Percentiles rank a stretch among this genome's conserved stretches.
These are phyloP conservation scores for Saguinus midas DNA, from an alignment of 2,113 vertebrate species.

Conservation along the genomic window DNA sequence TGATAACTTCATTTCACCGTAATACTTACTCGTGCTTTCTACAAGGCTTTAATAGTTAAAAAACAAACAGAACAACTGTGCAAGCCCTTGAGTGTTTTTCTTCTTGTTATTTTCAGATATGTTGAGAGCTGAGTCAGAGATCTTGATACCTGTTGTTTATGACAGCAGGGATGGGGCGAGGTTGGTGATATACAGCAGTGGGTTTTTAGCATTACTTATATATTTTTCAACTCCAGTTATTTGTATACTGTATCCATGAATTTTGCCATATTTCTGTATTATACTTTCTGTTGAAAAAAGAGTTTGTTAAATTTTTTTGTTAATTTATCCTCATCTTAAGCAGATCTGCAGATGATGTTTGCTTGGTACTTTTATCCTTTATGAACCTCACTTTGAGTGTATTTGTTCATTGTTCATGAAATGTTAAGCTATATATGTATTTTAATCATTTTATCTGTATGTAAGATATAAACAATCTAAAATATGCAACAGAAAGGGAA, in stretches of 20 bases:
- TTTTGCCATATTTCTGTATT: neutral
- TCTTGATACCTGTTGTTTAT: neutral
- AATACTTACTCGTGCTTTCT: neutral
- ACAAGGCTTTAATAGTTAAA: neutral
- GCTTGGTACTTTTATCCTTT: neutral
- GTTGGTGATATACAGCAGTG: neutral
- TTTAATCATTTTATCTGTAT: neutral
- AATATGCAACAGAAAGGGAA: neutral
- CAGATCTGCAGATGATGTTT: neutral
- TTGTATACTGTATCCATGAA: neutral
- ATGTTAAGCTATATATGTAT: neutral
- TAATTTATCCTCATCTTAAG: neutral
- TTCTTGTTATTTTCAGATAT: neutral
- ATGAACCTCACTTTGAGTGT: no score
- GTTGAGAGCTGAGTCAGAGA: neutral
- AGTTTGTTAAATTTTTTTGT: neutral
- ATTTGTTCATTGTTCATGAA: neutral
- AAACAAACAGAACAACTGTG: neutral
- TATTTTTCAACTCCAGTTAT: neutral
- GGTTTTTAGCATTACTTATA: neutral
- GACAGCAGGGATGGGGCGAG: neutral
- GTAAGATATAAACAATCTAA: neutral
- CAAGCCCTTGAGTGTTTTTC: neutral
- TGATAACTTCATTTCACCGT: neutral
- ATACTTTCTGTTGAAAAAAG: neutral